Evolutionary conservation across 2,888 invertebrate genomes (phyloP).

Genomic region (Himalopsyche anomala): DNA sequence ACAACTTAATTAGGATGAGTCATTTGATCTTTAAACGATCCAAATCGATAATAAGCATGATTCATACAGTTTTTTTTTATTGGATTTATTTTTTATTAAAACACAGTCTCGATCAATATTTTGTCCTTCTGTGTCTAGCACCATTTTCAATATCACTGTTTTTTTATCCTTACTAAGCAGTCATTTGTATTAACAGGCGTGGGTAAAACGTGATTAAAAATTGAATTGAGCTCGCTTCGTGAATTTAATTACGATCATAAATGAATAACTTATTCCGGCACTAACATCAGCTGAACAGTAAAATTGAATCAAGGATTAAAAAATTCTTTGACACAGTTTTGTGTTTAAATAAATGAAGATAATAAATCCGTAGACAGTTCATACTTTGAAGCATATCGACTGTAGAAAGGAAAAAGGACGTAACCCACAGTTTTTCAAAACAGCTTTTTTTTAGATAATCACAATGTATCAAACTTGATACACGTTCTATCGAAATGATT

Average conservation of each 20-base stretch:
- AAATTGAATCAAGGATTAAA: not conserved
- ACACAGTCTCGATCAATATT: not conserved
- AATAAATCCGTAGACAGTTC: no score
- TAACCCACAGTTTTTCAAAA: no score
- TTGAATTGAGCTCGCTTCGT: conserved; percentile 25
- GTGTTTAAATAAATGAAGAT: no score
- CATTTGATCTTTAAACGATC: no score
- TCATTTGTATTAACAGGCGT: conserved; percentile 21
- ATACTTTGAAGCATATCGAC: no score
- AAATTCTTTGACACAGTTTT: not conserved
- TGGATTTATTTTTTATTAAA: no score
- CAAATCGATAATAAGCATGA: no score
- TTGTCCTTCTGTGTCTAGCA: not conserved
- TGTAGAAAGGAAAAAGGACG: no score
- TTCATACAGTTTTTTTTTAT: not conserved
- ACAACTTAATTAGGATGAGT: no score
- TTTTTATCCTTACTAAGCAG: conserved; percentile 24
- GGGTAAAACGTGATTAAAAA: conserved; percentile 24
- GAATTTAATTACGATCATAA: conserved; percentile 9
- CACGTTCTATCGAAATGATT: no score
- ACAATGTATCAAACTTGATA: no score
- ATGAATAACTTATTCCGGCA: conserved; percentile 2
- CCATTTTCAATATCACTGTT: not conserved
- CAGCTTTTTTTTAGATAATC: no score
- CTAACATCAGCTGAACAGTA: not conserved